Conservation (phyloP, 2,113 vertebrate genomes). For the Lagopus muta region DNA sequence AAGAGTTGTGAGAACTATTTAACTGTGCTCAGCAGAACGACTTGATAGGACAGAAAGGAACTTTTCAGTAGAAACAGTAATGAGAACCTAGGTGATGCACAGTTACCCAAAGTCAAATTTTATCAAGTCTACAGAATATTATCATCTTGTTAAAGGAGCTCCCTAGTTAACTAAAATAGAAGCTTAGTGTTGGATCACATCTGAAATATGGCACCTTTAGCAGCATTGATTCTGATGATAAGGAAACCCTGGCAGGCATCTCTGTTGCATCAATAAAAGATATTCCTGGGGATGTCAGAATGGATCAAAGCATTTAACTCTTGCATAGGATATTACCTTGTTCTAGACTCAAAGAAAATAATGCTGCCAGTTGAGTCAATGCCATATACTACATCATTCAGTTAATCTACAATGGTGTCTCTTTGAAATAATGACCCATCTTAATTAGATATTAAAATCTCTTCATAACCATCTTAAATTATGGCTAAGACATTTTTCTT, state of each 20-base stretch:
- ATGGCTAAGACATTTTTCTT: conserved; percentile 25
- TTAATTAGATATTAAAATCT: conserved; percentile 46
- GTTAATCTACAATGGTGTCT: neutral
- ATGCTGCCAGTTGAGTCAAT: neutral
- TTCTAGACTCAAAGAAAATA: conserved; percentile 20
- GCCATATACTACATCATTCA: conserved; percentile 1
- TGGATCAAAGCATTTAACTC: conserved; percentile 29
- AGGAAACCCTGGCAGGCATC: conserved; percentile 19
- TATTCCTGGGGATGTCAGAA: conserved; percentile 13
- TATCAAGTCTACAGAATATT: neutral
- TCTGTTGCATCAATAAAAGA: conserved; percentile 5
- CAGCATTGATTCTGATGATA: conserved; percentile 36
- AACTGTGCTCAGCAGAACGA: neutral
- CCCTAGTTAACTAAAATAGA: neutral
- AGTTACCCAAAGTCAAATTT: neutral
- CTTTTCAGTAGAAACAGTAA: neutral
- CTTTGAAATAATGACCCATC: conserved; percentile 40
- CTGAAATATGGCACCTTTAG: conserved; percentile 26
- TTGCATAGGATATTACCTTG: conserved; percentile 6
- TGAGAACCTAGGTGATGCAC: neutral
- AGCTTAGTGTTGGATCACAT: neutral
- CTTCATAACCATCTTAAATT: neutral
- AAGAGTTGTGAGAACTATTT: neutral
- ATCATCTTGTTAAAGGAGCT: neutral
- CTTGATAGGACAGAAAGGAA: neutral